These are phyloP conservation scores for Philereme transversata DNA, from an alignment of 2,888 invertebrate species.

Conservation along the genomic window DNA sequence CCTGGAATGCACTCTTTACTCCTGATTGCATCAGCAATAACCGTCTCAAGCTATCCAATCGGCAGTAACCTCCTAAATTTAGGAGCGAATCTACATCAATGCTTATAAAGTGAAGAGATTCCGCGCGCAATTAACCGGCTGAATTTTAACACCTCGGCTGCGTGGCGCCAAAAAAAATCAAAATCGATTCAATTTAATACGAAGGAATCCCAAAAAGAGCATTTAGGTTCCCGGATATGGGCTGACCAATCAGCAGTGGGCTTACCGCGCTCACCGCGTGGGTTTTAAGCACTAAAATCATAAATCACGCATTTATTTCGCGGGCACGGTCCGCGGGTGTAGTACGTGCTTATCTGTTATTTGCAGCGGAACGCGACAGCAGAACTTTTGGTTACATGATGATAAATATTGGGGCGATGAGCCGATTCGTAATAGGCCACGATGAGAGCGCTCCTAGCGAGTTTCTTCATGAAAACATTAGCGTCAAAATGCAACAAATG, in stretches of 20 bases:
- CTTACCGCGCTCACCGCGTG: constrained; percentile 35
- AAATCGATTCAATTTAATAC: constrained; percentile 20
- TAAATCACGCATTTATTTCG: constrained; percentile 80
- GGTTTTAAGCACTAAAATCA: constrained; percentile 65
- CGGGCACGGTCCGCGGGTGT: constrained; percentile 68
- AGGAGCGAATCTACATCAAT: constrained; percentile 21
- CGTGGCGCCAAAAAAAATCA: constrained; percentile 18
- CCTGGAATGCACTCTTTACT: constrained; percentile 5
- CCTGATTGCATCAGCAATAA: constrained; percentile 16
- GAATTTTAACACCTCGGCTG: constrained; percentile 30
- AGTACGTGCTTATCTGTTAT: constrained; percentile 79
- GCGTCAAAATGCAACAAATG: background rate
- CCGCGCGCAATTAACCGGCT: constrained; percentile 23
- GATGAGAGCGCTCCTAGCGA: constrained; percentile 1
- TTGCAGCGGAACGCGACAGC: constrained; percentile 63
- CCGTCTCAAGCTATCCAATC: constrained; percentile 5
- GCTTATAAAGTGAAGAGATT: constrained; percentile 25
- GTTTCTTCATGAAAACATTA: background rate
- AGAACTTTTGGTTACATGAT: constrained; percentile 66
- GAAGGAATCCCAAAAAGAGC: constrained; percentile 35
- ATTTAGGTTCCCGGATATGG: constrained; percentile 47
- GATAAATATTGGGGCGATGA: constrained; percentile 70
- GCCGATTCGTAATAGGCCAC: constrained; percentile 36
- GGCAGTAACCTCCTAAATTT: constrained; percentile 20
- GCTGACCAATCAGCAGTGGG: constrained; percentile 51